Evolutionary conservation across 1,140 invertebrate genomes (phyloP).

Genomic region (Psix sp.): DNA sequence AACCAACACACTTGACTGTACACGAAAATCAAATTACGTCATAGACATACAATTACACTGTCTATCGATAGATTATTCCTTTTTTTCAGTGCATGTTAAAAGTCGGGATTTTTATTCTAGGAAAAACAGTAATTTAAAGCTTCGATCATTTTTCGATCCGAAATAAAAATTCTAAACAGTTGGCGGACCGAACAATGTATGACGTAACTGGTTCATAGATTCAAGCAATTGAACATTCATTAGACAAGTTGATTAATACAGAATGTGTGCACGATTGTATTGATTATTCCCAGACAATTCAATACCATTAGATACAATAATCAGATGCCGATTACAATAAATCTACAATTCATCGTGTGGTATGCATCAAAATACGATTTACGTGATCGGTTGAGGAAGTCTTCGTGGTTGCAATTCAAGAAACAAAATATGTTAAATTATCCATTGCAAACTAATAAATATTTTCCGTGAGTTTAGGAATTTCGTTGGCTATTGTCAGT

Average conservation of each 20-base stretch:
- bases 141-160: no score
- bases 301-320: constrained; percentile 61
- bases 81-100: no score
- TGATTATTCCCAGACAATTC: constrained; percentile 68
- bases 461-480: no score
- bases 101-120: no score
- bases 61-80: no score
- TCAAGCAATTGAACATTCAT: constrained; percentile 34
- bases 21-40: no score
- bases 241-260: constrained; percentile 58
- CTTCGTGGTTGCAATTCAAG: neutral
- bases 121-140: no score
- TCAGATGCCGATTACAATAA: constrained; percentile 71
- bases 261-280: constrained; percentile 32
- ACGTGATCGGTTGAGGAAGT: constrained; percentile 63
- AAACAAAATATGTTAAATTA: constrained; percentile 38
- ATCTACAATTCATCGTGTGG: constrained; percentile 70
- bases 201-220: constrained; percentile 27
- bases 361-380: constrained; percentile 69
- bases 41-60: no score
- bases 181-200: neutral
- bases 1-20: no score
- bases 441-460: constrained; percentile 34
- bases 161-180: no score
- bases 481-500: no score